Base-by-base conservation (phyloP, 2,888 invertebrate species). In the Hemistola chrysoprasaria region DNA sequence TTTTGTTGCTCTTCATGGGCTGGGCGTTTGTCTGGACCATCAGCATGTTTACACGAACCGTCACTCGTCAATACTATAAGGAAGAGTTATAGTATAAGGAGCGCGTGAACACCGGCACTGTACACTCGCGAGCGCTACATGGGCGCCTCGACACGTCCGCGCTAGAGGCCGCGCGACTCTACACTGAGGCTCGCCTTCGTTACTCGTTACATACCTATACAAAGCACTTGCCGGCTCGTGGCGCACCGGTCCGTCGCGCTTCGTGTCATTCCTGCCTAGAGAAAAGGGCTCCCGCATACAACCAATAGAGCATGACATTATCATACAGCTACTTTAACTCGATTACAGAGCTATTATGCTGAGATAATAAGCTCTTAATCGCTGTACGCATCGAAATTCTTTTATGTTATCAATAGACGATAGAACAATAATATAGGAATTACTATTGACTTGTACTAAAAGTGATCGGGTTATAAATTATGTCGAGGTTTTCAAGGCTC, bases 1-100 rank as follows among this genome's bases (percentile, higher is more conserved):
- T 64, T 67, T 87, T 88, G 60, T 57, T 75, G 65, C 71, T 78
- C 76, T 88, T 88, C 85, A 86, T 86, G 51, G 85, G 87, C 59
- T 91, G 92, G 54, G 91, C 80, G 73, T 90, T 91, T 58, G 87
- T 90, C 68, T 90, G 87, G 65, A 90, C 84, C 86, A 90, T 90
- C 73, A 88, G 78, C 88, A 88, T 88, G 65, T 65, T 83, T 71
- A 47, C 43, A 65, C 62, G 67, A 70, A 70, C 72, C 69, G 77
- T 76, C 86, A 82, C 86, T 84, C 81, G 75, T 70, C 78, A 72
- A 81, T 81, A 87, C 87, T 87, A 88, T 87, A 86, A 77, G 68
- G 71, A 60, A 62, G 64, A 62, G 70, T 69, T 86, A 87, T 86
- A 87, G 87, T 85, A 83, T 70, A 79, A 75, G 75, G 86, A 85